Evolutionary conservation across 2,113 vertebrate species (phyloP), one percentile per base, ranked within the genome.

Genomic region (Cinclus cinclus): DNA sequence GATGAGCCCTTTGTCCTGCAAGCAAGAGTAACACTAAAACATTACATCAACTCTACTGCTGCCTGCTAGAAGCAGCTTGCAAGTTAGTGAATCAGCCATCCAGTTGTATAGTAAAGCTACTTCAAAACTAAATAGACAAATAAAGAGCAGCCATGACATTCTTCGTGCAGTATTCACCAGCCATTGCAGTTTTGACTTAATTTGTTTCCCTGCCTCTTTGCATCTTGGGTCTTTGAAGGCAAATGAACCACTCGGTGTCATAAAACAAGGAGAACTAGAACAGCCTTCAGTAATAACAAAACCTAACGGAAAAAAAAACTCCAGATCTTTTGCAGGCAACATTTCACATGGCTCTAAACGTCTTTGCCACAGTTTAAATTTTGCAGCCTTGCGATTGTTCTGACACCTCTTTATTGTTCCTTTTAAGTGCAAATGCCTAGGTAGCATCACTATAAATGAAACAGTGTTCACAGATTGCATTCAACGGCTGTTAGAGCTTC

Each of bases 251-350:
- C 95, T 96, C 59, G 63, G 93, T 79, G 96, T 92, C 89, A 94
- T 80, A 95, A 97, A 97, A 95, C 92, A 96, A 97, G 92, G 59
- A 64, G 92, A 95, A 97, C 97, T 96, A 97, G 89, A 96, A 95
- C 94, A 96, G 92, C 88, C 71, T 96, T 97, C 93, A 95, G 92
- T 95, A 91, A 92, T 92, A 97, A 94, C 91, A 89, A 95, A 96
- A 94, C 82, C 52, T 84, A 94, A 92, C 64, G 20, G 92, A 64
- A 97, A 96, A 97, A 90, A 89, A 37, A 37, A 8, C 35, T n/a
- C 35, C 92, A 94, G 84, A 94, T 88, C 91, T 96, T 93, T 96
- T 49, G 86, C 91, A 84, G 92, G 91, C 84, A 92, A 78, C 93
- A n/a, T 92, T 89, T 95, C 86, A 90, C 50, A 64, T 25, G 93